phyloP scores from a whole-genome alignment of 2,113 vertebrate species.

The Gallinago media region DNA sequence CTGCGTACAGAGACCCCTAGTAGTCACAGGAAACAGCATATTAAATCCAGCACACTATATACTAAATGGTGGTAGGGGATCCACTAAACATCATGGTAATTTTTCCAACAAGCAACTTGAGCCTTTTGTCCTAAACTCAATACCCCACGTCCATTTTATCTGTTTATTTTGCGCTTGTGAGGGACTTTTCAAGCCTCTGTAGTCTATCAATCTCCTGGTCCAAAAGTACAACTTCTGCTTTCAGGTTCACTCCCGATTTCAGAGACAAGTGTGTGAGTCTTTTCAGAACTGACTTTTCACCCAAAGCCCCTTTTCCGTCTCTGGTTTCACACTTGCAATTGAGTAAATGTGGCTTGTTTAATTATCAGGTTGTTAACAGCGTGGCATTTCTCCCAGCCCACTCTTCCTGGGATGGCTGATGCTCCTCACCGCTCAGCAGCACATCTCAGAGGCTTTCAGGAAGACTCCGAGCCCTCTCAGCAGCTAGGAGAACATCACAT shows the following conservation, averaged over 20 bases:
- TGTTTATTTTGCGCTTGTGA: background rate
- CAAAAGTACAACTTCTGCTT: background rate
- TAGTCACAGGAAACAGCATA: background rate
- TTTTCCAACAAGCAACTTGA: background rate
- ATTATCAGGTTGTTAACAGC: background rate
- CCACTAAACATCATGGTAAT: background rate
- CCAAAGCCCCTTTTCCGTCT: background rate
- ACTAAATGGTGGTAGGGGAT: background rate
- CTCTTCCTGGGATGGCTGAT: background rate
- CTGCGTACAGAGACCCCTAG: background rate
- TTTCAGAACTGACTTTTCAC: background rate
- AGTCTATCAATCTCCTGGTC: background rate
- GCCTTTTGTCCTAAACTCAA: background rate
- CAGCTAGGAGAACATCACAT: background rate
- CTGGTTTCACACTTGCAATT: background rate
- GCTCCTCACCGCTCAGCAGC: background rate
- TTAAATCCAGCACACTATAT: rapidly evolving
- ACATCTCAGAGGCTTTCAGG: background rate
- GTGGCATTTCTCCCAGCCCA: background rate
- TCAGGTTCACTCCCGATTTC: background rate
- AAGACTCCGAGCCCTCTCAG: background rate
- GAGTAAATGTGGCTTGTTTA: background rate
- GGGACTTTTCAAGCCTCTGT: background rate
- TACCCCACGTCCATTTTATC: background rate
- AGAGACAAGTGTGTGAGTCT: background rate